Conservation (phyloP, 2,113 vertebrate species). For the Gambusia holbrooki region DNA sequence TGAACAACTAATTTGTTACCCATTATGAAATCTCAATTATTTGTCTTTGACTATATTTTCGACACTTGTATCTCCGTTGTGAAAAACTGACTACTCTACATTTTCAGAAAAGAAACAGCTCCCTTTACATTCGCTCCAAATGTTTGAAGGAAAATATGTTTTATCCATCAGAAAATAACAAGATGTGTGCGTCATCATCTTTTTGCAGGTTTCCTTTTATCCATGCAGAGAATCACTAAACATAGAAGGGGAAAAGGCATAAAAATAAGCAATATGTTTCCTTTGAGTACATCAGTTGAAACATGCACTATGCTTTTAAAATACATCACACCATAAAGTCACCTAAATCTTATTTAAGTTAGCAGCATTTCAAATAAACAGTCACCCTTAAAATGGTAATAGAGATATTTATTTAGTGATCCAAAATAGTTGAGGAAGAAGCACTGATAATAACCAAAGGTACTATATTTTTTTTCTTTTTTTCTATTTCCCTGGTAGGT, state of each 20-base stretch:
- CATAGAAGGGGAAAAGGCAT: not conserved
- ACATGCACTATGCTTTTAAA: not conserved
- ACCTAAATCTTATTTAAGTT: not conserved
- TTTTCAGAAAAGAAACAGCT: not conserved
- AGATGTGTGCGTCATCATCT: slow-evolving; percentile 24
- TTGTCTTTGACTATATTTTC: no score
- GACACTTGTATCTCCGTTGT: no score
- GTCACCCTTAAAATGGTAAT: not conserved
- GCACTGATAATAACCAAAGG: not conserved
- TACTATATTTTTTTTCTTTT: slow-evolving; percentile 38
- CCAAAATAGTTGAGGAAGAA: not conserved
- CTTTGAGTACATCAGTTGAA: not conserved
- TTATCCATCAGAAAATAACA: slow-evolving; percentile 34
- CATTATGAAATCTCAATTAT: no score
- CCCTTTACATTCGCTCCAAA: slow-evolving; percentile 17
- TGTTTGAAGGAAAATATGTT: slow-evolving; percentile 20
- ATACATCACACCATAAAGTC: not conserved
- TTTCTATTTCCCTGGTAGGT: slow-evolving; percentile 47
- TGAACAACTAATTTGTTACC: no score
- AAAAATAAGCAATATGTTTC: not conserved
- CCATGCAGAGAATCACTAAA: slow-evolving; percentile 42
- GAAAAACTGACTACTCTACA: no score
- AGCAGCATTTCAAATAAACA: not conserved
- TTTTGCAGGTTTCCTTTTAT: slow-evolving; percentile 34
- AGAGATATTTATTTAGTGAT: not conserved